Evolutionary conservation across 2,888 invertebrate genomes (phyloP), one percentile per base, ranked within the genome.

Genomic region (Caradrina clavipalpis): DNA sequence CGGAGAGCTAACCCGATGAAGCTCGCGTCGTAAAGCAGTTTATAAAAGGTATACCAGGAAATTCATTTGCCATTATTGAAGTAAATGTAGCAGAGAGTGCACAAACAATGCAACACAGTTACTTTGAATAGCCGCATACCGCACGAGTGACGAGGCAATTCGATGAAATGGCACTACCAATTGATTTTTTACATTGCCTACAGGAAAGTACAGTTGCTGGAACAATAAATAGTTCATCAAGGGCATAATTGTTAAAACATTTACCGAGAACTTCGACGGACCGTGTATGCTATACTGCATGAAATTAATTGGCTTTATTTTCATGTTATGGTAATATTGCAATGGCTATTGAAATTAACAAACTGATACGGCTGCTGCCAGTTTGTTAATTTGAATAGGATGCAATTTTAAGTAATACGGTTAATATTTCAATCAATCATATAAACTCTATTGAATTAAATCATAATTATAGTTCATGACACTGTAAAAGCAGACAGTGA

Each of bases 171-270:
- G 58, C 54, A 70, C 62, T 50, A 71, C 53, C 68, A 70, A 80
- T 81, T 70, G 79, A 68, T 73, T 81, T 81, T 75, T 79, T 76
- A 71, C 57, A 63, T 68, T 66, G 60, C 42, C 56, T 75, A 69
- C 66, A 51, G 58, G 61, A 68, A 66, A 69, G 42, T 51, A 42
- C 26, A 21, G 55, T 74, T 73, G 70, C 55, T 77, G 70, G 71
- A 73, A 80, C 61, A 58, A 76, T 57, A 69, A 78, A 73, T 67
- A 73, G 73, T 76, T 71, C 68, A 74, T 63, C 76, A 76, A 73
- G 69, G 78, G 62, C 64, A 63, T 58, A 58, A 71, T 69, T 65
- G 72, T 72, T 72, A 62, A 59, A 58, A 75, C 26, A 51, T 75
- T 69, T 83, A 73, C 82, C 56, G 54, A 66, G 82, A 83, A 83